Evolutionary conservation across 2,888 invertebrate species (phyloP).

Genomic region (Zeuzera pyrina): DNA sequence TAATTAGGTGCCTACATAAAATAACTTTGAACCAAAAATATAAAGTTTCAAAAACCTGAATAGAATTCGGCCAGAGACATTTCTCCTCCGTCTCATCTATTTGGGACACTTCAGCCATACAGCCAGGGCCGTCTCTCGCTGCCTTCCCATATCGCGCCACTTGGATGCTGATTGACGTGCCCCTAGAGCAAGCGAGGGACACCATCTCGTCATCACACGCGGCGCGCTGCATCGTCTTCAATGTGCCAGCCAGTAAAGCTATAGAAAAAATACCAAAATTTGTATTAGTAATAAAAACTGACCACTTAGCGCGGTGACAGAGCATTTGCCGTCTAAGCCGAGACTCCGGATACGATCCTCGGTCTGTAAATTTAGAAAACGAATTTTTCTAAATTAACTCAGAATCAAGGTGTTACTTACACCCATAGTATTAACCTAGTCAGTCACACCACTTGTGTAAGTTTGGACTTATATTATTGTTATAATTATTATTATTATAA

Average conservation of each 20-base stretch:
- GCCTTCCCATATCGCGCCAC: constrained; percentile 89
- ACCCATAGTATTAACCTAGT: too few relatives aligned
- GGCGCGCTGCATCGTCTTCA: constrained; percentile 89
- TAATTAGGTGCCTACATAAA: too few relatives aligned
- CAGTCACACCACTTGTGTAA: too few relatives aligned
- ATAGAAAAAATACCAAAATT: constrained; percentile 16
- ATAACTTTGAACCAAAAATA: too few relatives aligned
- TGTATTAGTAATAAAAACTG: background rate
- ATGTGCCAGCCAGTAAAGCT: constrained; percentile 91
- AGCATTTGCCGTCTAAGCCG: too few relatives aligned
- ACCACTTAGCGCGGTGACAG: too few relatives aligned
- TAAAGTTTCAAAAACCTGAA: too few relatives aligned
- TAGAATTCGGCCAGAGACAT: constrained; percentile 33
- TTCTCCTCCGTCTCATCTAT: constrained; percentile 68
- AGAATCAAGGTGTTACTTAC: background rate
- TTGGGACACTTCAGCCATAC: constrained; percentile 34
- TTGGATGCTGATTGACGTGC: constrained; percentile 92
- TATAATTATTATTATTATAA: too few relatives aligned
- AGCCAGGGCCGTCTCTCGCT: constrained; percentile 31
- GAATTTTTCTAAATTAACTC: too few relatives aligned
- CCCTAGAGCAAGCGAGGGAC: constrained; percentile 88
- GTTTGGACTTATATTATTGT: too few relatives aligned
- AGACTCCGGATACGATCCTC: background rate
- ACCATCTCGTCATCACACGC: constrained; percentile 93
- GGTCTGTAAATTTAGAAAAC: too few relatives aligned